Evolutionary conservation across 2,113 vertebrate species (phyloP).

Genomic region (Perccottus glenii): DNA sequence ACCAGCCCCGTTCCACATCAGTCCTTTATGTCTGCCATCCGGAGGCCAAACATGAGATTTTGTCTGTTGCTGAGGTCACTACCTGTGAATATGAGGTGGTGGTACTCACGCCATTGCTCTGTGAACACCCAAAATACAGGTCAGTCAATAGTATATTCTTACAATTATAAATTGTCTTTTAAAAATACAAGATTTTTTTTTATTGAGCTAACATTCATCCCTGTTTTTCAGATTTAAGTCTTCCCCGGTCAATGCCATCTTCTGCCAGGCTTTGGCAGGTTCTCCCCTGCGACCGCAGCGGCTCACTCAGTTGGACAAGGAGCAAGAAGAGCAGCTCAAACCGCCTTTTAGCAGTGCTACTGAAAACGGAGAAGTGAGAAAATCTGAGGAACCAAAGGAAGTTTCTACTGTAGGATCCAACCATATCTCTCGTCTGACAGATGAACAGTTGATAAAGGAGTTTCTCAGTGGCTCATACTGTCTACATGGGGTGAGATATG

Average conservation of each 20-base stretch:
- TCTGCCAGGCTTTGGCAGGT: slow-evolving; percentile 92
- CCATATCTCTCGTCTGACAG: slow-evolving; percentile 96
- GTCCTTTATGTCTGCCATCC: slow-evolving; percentile 97
- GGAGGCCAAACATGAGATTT: slow-evolving; percentile 96
- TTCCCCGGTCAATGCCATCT: slow-evolving; percentile 96
- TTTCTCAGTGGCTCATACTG: slow-evolving; percentile 98
- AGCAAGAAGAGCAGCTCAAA: slow-evolving; percentile 87
- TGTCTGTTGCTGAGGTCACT: slow-evolving; percentile 94
- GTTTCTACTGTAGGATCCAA: slow-evolving; percentile 91
- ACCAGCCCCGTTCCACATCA: slow-evolving; percentile 85
- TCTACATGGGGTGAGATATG: slow-evolving; percentile 91
- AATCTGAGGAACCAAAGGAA: slow-evolving; percentile 76
- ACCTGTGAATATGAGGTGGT: slow-evolving; percentile 98
- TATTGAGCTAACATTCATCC: not conserved
- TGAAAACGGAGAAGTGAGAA: slow-evolving; percentile 80
- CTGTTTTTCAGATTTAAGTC: slow-evolving; percentile 83
- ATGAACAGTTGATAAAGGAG: slow-evolving; percentile 96
- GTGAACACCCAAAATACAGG: slow-evolving; percentile 95
- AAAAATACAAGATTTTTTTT: not conserved
- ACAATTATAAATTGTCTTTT: too few species aligned
- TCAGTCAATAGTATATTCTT: slow-evolving; percentile 48
- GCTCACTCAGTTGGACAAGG: slow-evolving; percentile 87
- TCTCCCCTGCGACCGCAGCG: slow-evolving; percentile 91
- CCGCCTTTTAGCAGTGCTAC: slow-evolving; percentile 84
- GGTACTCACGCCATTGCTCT: slow-evolving; percentile 94